Base-by-base conservation (phyloP, 2,113 vertebrate genomes). In the Clarias magur region DNA sequence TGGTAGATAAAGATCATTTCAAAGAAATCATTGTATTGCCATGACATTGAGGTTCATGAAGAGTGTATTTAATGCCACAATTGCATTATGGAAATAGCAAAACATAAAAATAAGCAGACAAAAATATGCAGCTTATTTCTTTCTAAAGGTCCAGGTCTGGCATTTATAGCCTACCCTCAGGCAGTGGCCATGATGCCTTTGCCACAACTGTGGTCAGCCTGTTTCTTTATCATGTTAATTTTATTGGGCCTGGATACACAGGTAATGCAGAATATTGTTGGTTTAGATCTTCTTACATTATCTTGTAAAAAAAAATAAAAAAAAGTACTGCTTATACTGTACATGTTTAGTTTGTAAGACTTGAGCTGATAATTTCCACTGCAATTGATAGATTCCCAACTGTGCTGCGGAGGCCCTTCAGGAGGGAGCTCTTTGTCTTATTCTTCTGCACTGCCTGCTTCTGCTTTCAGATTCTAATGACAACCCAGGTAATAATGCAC, bases 171-270 rank as follows among this genome's bases (percentile, higher is more conserved):
- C 0, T 95, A 95, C 79, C 94, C 94, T 70, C 93, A 94, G 89
- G 93, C 94, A 72, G 86, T 94, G 48, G 93, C 95, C 86, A 92
- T 95, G 94, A 95, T 95, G 94, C 94, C 94, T 38, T 83, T 94
- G 53, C 92, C 94, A 86, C 94, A 95, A 82, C 78, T 95, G 86
- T 95, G 94, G 95, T 92, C 94, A 80, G 68, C 91, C 83, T 94
- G 92, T 78, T 95, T 95, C 92, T 95, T 95, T 42, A 13, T 94
- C 54, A 95, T 95, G 94, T 84, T 96, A 85, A 92, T 95, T 86
- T 91, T 95, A 21, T 82, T 96, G 89, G 93, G 93, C 34, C 87
- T 96, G 84, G 94, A 95, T 86, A 91, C 94, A 89, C 91, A 95
- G 83, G 94, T 95, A 86, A 90, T 88, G 70, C 25, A 15, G 4